Evolutionary conservation across 2,113 vertebrate genomes (phyloP).

Genomic region (Romanogobio albipinnatus): DNA sequence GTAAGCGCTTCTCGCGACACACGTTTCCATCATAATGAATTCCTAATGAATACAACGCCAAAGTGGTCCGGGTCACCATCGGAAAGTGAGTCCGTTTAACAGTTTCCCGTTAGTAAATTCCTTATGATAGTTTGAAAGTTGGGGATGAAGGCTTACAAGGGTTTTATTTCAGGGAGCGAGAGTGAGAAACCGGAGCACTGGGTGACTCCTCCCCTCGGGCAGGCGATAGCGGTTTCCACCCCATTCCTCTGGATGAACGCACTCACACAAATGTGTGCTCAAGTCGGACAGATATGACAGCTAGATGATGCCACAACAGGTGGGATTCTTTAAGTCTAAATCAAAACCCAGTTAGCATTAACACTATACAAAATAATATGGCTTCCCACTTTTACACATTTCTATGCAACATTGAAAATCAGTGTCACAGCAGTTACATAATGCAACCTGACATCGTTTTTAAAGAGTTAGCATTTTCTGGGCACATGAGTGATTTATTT

Average conservation of each 20-base stretch:
- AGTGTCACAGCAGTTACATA: neutral
- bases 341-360: neutral
- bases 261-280: slow-evolving; percentile 11
- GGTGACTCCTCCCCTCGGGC: slow-evolving; percentile 70
- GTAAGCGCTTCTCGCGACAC: slow-evolving; percentile 65
- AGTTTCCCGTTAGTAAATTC: slow-evolving; percentile 58
- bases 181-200: slow-evolving; percentile 35
- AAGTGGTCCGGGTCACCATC: slow-evolving; percentile 72
- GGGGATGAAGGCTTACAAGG: slow-evolving; percentile 52
- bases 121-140: slow-evolving; percentile 52
- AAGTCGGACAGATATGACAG: neutral
- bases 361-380: neutral
- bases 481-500: neutral
- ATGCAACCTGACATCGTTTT: neutral
- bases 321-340: neutral
- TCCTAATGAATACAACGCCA: slow-evolving; percentile 61
- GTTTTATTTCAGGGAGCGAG: slow-evolving; percentile 54
- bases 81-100: slow-evolving; percentile 54
- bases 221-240: slow-evolving; percentile 55
- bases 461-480: neutral
- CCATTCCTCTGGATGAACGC: slow-evolving; percentile 37
- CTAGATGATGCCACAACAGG: slow-evolving; percentile 12
- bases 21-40: slow-evolving; percentile 76
- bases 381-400: neutral
- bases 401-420: neutral